These are phyloP conservation scores for Sebastes taczanowskii DNA, from an alignment of 2,797 vertebrate genomes.

Conservation along the genomic window DNA sequence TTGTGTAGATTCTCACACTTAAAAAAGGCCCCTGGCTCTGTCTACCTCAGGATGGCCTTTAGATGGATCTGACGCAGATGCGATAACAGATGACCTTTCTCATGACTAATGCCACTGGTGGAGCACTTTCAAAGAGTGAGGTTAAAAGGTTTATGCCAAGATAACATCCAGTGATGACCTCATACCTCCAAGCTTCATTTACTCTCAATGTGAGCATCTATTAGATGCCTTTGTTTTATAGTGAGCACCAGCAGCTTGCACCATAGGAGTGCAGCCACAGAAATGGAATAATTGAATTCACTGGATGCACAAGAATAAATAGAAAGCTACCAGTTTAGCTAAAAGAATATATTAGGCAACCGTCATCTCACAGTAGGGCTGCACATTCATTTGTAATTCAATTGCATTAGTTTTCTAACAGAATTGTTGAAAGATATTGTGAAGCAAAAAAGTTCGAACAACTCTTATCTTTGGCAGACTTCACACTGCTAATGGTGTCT, in stretches of 20 bases:
- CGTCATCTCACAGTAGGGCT: background rate
- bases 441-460: background rate
- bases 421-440: background rate
- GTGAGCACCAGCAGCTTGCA: background rate
- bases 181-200: background rate
- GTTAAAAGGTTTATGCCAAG: conserved; percentile 5
- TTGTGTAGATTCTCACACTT: background rate
- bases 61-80: conserved; percentile 15
- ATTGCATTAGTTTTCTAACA: background rate
- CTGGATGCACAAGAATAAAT: background rate
- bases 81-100: conserved; percentile 22
- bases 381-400: background rate
- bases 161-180: conserved; percentile 25
- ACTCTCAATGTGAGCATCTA: background rate
- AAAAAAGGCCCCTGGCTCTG: background rate
- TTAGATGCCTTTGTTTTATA: background rate
- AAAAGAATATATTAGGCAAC: background rate
- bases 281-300: background rate
- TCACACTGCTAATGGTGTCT: background rate
- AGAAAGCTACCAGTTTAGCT: background rate
- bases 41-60: conserved; percentile 1
- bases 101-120: background rate
- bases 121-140: conserved; percentile 9
- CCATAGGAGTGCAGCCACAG: background rate
- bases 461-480: no score